Evolutionary conservation across 2,888 invertebrate genomes (phyloP).

Genomic region (Heliconius aoede): DNA sequence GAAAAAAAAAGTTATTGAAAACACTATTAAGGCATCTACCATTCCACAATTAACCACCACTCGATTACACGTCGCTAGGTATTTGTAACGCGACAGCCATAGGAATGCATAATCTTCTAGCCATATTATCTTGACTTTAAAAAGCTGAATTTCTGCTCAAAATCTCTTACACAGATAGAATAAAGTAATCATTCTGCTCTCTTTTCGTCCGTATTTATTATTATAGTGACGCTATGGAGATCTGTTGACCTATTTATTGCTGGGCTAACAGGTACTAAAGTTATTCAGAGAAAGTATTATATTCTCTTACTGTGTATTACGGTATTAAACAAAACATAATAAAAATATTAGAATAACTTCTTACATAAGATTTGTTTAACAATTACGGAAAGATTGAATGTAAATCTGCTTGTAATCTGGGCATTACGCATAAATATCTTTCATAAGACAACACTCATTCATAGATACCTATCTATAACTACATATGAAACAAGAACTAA

Average conservation of each 20-base stretch:
- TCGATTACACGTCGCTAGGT: conserved; percentile 34
- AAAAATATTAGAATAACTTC: not conserved
- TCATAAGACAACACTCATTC: not conserved
- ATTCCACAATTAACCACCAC: conserved; percentile 24
- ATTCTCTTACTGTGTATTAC: not conserved
- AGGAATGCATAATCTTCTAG: conserved; percentile 38
- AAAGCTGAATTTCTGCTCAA: conserved; percentile 13
- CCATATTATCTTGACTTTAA: conserved; percentile 16
- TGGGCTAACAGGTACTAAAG: not conserved
- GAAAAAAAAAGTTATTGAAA: not conserved
- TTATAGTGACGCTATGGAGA: not conserved
- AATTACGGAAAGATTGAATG: not conserved
- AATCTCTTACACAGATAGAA: not conserved
- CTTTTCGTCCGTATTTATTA: not conserved
- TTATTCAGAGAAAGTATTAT: not conserved
- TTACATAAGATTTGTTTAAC: not conserved
- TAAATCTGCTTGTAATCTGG: not conserved
- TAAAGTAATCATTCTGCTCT: not conserved
- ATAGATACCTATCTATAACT: not conserved
- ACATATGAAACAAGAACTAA: not conserved
- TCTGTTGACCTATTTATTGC: no score
- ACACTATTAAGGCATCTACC: conserved; percentile 31
- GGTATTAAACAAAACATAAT: not conserved
- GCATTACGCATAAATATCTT: not conserved
- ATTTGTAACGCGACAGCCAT: conserved; percentile 36